Evolutionary conservation across 2,888 invertebrate species (phyloP).

Genomic region (Rotaria macrura): DNA sequence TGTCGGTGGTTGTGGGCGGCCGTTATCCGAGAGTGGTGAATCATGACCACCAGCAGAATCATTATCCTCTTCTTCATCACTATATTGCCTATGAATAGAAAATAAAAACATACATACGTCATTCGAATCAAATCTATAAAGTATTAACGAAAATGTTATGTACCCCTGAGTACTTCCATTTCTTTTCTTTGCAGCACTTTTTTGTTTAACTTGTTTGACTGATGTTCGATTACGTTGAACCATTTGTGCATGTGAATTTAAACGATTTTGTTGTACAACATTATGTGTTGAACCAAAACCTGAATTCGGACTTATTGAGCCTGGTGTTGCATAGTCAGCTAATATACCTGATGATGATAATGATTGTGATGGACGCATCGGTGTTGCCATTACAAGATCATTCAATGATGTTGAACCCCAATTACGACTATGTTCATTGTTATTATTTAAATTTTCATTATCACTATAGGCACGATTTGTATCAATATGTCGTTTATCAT

Average conservation of each 20-base stretch:
- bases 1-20: background rate
- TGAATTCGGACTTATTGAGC: background rate
- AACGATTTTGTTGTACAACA: background rate
- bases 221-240: conserved; percentile 7
- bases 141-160: background rate
- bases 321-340: background rate
- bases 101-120: background rate
- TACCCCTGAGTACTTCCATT: background rate
- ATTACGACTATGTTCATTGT: background rate
- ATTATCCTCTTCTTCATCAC: background rate
- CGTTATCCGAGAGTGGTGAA: background rate
- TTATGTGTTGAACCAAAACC: background rate
- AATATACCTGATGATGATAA: background rate
- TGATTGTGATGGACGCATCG: background rate
- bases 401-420: background rate
- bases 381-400: background rate
- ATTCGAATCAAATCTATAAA: background rate
- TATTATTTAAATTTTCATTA: background rate
- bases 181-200: conserved; percentile 1
- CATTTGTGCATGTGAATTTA: background rate
- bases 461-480: background rate
- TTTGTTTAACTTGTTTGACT: conserved; percentile 6
- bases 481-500: background rate
- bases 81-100: background rate
- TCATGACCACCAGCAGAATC: background rate